phyloP scores from a whole-genome alignment of 2,797 vertebrate genomes.

The Tachyglossus aculeatus region DNA sequence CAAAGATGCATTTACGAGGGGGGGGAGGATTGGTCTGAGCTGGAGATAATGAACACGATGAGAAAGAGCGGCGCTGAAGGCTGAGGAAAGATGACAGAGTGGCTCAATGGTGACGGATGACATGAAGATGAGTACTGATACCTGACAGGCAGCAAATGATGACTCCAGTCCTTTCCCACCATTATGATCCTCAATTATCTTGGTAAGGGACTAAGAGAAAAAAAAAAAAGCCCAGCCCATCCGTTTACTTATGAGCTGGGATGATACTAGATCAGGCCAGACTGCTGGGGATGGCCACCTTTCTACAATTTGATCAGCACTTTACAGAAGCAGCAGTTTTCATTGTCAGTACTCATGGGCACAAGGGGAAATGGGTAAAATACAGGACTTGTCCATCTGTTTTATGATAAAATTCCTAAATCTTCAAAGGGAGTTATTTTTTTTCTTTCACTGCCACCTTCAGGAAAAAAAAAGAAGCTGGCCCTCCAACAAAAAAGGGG shows the following conservation, averaged over 20 bases:
- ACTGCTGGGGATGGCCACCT: slow-evolving; percentile 55
- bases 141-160: slow-evolving; percentile 92
- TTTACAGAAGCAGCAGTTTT: slow-evolving; percentile 64
- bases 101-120: slow-evolving; percentile 94
- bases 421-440: slow-evolving; percentile 67
- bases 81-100: slow-evolving; percentile 83
- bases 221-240: slow-evolving; percentile 71
- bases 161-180: slow-evolving; percentile 85
- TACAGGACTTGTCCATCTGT: slow-evolving; percentile 69
- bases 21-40: slow-evolving; percentile 72
- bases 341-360: slow-evolving; percentile 67
- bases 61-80: slow-evolving; percentile 84
- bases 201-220: slow-evolving; percentile 74
- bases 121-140: slow-evolving; percentile 87
- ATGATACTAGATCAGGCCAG: slow-evolving; percentile 49
- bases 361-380: slow-evolving; percentile 64
- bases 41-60: slow-evolving; percentile 93
- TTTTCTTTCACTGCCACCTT: slow-evolving; percentile 82
- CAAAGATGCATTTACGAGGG: slow-evolving; percentile 84
- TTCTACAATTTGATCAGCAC: slow-evolving; percentile 58
- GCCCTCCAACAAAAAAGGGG: slow-evolving; percentile 12
- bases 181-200: slow-evolving; percentile 92
- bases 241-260: slow-evolving; percentile 75
- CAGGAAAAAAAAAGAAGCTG: slow-evolving; percentile 68
- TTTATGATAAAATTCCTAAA: slow-evolving; percentile 73